Conservation (phyloP, 2,113 vertebrate species). For the Gorilla gorilla region DNA sequence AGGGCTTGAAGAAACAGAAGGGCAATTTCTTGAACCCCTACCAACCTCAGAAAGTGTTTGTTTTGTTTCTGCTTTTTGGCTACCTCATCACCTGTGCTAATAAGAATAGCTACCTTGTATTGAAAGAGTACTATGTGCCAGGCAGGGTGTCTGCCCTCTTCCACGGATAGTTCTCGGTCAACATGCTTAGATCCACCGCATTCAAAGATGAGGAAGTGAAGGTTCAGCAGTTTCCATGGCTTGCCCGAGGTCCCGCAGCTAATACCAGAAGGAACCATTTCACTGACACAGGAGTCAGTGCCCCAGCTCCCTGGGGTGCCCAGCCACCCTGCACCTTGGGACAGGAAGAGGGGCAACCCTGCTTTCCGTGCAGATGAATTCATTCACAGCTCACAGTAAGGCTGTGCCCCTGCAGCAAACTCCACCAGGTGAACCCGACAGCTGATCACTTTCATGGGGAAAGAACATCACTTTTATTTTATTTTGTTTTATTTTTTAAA, state of each 20-base stretch:
- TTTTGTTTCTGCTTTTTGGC: background rate
- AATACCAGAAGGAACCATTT: background rate
- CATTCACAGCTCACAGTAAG: background rate
- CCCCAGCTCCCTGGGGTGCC: background rate
- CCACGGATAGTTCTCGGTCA: background rate
- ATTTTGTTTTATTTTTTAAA: too few species aligned
- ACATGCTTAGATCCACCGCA: too few species aligned
- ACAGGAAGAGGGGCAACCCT: too few species aligned
- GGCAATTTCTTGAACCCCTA: background rate
- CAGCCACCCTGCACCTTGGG: background rate
- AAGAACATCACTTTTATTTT: background rate
- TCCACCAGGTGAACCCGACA: background rate
- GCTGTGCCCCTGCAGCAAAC: fast-evolving
- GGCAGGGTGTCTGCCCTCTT: background rate
- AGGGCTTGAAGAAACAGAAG: background rate
- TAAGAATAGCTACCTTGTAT: background rate
- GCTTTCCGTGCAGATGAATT: background rate
- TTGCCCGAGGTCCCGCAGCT: background rate
- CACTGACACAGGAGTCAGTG: background rate
- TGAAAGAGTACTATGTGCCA: background rate
- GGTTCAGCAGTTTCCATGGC: background rate
- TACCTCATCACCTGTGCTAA: background rate
- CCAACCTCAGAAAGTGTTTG: background rate
- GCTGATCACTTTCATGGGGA: background rate
- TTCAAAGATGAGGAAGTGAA: background rate